Evolutionary conservation across 2,797 vertebrate genomes (phyloP).

Genomic region (Sebastiscus tertius): DNA sequence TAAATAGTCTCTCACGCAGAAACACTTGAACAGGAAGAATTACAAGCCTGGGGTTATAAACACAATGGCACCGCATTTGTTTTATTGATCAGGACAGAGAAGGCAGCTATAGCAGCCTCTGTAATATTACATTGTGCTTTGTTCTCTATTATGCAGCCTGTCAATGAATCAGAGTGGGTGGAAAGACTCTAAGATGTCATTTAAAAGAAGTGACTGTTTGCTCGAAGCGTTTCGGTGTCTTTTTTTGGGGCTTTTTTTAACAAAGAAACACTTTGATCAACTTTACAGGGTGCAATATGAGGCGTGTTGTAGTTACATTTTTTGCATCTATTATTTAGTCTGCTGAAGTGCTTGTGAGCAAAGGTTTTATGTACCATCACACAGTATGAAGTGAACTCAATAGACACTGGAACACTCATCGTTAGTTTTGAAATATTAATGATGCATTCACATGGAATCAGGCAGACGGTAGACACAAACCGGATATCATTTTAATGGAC

Average conservation of each 20-base stretch:
- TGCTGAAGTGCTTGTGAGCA: not conserved
- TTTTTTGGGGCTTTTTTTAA: too few species aligned
- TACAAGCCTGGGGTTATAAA: slow-evolving; percentile 17
- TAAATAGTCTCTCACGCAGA: slow-evolving; percentile 13
- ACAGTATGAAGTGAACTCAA: not conserved
- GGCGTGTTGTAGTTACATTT: not conserved
- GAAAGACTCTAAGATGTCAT: not conserved
- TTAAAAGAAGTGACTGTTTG: not conserved
- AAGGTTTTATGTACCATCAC: not conserved
- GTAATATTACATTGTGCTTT: slow-evolving; percentile 5
- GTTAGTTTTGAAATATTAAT: too few species aligned
- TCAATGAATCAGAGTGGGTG: slow-evolving; percentile 18
- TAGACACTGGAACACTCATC: not conserved
- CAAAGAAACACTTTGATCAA: not conserved
- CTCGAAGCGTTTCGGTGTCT: too few species aligned
- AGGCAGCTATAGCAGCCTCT: not conserved
- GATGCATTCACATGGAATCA: too few species aligned
- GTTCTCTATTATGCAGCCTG: not conserved
- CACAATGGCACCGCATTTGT: slow-evolving; percentile 11
- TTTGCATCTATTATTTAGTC: not conserved
- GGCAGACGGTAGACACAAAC: too few species aligned
- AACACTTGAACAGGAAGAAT: slow-evolving; percentile 30
- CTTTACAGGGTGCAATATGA: not conserved
- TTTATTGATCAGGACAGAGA: slow-evolving; percentile 46
- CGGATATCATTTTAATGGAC: too few species aligned